phyloP scores from a whole-genome alignment of 2,888 invertebrate species.

The Caenorhabditis japonica region DNA sequence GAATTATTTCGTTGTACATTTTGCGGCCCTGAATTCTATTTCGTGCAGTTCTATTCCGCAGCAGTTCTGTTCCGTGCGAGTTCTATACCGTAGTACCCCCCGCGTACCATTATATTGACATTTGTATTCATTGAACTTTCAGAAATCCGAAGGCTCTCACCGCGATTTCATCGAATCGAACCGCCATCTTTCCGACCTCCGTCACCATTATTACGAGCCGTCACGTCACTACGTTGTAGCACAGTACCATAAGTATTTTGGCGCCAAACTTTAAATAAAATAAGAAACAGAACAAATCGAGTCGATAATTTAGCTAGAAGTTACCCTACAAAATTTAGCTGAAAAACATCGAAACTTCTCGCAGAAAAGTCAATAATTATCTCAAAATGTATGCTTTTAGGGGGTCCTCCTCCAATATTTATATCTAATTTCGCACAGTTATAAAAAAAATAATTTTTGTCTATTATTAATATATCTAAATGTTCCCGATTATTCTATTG shows the following conservation, averaged over 20 bases:
- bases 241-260: slow-evolving; percentile 53
- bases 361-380: background rate
- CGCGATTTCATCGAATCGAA: slow-evolving; percentile 57
- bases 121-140: slow-evolving; percentile 4
- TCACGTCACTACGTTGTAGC: slow-evolving; percentile 53
- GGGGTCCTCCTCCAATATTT: background rate
- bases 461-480: too few relatives aligned
- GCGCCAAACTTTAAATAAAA: slow-evolving; percentile 27
- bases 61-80: too few relatives aligned
- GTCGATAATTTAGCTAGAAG: too few relatives aligned
- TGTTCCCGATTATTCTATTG: too few relatives aligned
- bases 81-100: too few relatives aligned
- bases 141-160: slow-evolving; percentile 50
- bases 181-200: slow-evolving; percentile 50
- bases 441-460: background rate
- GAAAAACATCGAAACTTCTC: too few relatives aligned
- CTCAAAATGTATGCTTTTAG: background rate
- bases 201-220: slow-evolving; percentile 65
- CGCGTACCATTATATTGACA: too few relatives aligned
- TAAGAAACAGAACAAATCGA: too few relatives aligned
- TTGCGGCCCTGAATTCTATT: too few relatives aligned
- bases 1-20: too few relatives aligned
- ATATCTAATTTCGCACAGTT: slow-evolving; percentile 8
- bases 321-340: too few relatives aligned
- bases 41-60: too few relatives aligned